phyloP scores from a whole-genome alignment of 2,888 invertebrate genomes.

The Rotaria sp. region DNA sequence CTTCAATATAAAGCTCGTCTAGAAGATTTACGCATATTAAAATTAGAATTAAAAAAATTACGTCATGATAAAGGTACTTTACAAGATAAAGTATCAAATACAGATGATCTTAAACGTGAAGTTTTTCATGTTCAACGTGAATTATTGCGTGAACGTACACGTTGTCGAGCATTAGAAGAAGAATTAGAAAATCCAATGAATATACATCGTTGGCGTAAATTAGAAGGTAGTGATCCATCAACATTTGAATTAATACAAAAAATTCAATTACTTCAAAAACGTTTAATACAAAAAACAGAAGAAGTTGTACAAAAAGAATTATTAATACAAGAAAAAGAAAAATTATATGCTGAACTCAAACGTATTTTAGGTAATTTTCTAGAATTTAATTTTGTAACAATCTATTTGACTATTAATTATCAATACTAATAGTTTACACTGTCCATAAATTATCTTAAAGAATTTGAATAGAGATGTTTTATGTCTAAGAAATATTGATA shows the following conservation, averaged over 20 bases:
- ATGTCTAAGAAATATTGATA: no score
- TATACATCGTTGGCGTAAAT: constrained; percentile 80
- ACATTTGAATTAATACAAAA: constrained; percentile 73
- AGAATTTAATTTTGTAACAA: no score
- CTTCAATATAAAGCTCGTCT: constrained; percentile 70
- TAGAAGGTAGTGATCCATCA: constrained; percentile 71
- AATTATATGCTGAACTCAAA: constrained; percentile 66
- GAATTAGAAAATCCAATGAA: constrained; percentile 81
- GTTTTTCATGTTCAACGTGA: constrained; percentile 74
- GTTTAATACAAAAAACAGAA: constrained; percentile 63
- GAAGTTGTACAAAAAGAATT: constrained; percentile 61
- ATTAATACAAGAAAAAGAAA: constrained; percentile 66
- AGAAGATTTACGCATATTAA: constrained; percentile 74
- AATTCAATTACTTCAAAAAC: constrained; percentile 74
- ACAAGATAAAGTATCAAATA: constrained; percentile 63
- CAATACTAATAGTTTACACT: no score
- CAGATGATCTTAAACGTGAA: constrained; percentile 70
- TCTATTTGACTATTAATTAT: no score
- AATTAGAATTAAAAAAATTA: constrained; percentile 69
- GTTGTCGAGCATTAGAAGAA: constrained; percentile 74
- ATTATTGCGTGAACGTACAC: constrained; percentile 70
- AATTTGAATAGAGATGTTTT: no score
- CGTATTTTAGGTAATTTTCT: constrained; percentile 59
- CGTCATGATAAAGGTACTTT: constrained; percentile 54
- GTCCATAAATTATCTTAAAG: no score